Evolutionary conservation across 2,888 invertebrate species (phyloP).

Genomic region (Acronicta psi): DNA sequence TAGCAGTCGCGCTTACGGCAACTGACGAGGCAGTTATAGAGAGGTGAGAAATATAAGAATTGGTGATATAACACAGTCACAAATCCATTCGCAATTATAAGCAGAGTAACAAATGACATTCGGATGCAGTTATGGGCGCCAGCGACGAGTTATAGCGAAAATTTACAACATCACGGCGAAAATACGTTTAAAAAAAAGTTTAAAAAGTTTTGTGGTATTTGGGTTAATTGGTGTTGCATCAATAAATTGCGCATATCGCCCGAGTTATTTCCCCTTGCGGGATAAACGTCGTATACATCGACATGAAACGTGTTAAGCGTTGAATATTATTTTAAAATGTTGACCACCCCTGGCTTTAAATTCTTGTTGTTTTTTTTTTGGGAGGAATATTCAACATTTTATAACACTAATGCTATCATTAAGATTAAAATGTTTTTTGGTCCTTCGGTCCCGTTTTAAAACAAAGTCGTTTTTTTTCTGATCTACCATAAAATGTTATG

Average conservation of each 20-base stretch:
- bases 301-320: conserved; percentile 1
- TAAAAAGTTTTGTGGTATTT: conserved; percentile 48
- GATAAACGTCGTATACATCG: conserved; percentile 17
- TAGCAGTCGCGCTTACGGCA: too few relatives aligned
- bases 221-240: conserved; percentile 50
- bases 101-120: conserved; percentile 44
- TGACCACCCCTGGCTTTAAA: conserved; percentile 2
- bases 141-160: conserved; percentile 36
- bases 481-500: too few relatives aligned
- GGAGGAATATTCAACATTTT: not conserved
- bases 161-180: conserved; percentile 49
- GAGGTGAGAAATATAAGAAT: too few relatives aligned
- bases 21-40: too few relatives aligned
- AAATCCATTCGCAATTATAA: conserved; percentile 54
- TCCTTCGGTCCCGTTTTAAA: not conserved
- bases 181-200: conserved; percentile 46
- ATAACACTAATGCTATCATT: not conserved
- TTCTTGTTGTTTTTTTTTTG: not conserved
- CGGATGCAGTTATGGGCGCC: conserved; percentile 53
- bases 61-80: not conserved
- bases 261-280: conserved; percentile 41
- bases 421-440: not conserved
- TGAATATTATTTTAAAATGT: not conserved
- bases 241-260: conserved; percentile 47
- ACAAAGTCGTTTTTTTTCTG: not conserved